These are phyloP conservation scores for Ochotona princeps DNA, from an alignment of 2,113 vertebrate species.

Conservation along the genomic window DNA sequence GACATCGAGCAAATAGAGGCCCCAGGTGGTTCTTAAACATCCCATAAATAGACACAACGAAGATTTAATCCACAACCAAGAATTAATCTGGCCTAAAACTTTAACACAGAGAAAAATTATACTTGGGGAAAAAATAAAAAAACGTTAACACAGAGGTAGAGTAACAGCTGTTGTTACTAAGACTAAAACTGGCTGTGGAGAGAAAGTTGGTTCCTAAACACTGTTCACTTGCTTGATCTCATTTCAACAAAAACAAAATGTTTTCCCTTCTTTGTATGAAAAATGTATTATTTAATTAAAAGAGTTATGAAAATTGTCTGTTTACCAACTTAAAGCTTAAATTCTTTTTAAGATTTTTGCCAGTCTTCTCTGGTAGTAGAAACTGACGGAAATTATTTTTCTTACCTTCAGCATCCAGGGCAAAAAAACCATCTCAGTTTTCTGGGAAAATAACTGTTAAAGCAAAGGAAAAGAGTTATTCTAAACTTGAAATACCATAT, in stretches of 20 bases:
- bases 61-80: no score
- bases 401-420: conserved; percentile 93
- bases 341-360: not conserved
- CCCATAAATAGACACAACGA: not conserved
- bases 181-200: not conserved
- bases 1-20: not conserved
- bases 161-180: not conserved
- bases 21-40: not conserved
- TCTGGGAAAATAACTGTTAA: conserved; percentile 99
- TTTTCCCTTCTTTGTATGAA: not conserved
- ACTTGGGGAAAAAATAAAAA: no score
- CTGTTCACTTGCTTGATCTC: not conserved
- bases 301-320: not conserved
- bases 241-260: conserved; percentile 1
- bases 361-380: not conserved
- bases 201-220: not conserved
- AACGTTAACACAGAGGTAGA: not conserved
- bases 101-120: no score
- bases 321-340: not conserved
- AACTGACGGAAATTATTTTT: conserved; percentile 1
- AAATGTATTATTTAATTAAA: conserved; percentile 33
- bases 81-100: not conserved
- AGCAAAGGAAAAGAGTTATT: conserved; percentile 98
- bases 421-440: conserved; percentile 93
- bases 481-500: conserved; percentile 99